A percentile compares a stretch with the other conserved stretches of the same genome.
Evolutionary conservation across 2,113 vertebrate genomes (phyloP).

Genomic region (Muntiacus muntjak): DNA sequence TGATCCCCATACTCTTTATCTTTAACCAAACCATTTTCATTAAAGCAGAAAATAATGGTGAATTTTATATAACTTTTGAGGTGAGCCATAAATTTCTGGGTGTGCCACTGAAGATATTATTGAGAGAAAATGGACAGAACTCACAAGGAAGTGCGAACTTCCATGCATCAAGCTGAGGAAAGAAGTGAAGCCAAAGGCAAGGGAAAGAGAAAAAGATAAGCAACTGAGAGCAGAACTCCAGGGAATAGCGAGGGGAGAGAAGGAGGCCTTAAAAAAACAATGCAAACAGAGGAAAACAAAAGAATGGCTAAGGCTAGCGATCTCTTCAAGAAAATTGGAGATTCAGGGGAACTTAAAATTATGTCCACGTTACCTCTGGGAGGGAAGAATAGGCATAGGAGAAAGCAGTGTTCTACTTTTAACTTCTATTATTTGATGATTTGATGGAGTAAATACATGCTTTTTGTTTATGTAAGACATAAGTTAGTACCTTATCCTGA

Average conservation of each 20-base stretch:
- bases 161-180: neutral
- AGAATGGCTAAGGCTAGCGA: neutral
- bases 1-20: neutral
- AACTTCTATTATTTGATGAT: neutral
- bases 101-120: neutral
- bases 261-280: neutral
- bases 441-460: neutral
- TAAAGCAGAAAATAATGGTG: neutral
- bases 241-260: neutral
- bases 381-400: neutral
- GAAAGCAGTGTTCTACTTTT: neutral
- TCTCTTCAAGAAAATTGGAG: neutral
- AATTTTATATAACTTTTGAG: neutral
- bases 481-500: neutral
- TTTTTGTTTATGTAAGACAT: neutral
- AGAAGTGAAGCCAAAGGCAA: neutral
- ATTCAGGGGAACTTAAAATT: neutral
- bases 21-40: neutral
- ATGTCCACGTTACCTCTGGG: neutral
- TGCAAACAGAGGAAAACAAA: neutral
- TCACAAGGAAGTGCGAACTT: neutral
- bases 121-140: neutral
- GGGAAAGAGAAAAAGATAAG: neutral
- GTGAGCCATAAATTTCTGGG: neutral
- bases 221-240: neutral